phyloP scores from a whole-genome alignment of 2,113 vertebrate species.

The Dolichallabes microphthalmus region DNA sequence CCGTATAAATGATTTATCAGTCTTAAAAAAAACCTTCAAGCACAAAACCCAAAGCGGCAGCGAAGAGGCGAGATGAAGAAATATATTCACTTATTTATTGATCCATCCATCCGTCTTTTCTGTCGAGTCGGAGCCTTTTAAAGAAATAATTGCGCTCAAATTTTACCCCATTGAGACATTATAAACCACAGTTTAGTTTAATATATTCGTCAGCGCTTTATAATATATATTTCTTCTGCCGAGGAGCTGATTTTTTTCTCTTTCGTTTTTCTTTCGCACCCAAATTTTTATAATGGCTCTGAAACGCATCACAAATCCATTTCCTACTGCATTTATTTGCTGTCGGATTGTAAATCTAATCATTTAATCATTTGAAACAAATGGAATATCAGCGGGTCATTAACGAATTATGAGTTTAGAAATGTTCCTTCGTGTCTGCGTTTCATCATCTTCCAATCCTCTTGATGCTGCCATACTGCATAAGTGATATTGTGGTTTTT shows the following conservation, averaged over 20 bases:
- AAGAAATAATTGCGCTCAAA: conserved; percentile 38
- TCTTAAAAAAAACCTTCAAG: neutral
- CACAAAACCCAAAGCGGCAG: conserved; percentile 11
- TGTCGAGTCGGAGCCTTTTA: conserved; percentile 20
- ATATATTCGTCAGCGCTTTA: conserved; percentile 25
- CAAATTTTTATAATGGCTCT: conserved; percentile 27
- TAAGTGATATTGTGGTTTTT: conserved; percentile 15
- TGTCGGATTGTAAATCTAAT: conserved; percentile 34
- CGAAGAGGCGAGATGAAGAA: neutral
- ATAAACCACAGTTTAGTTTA: conserved; percentile 25
- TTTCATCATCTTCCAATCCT: neutral
- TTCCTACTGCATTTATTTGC: conserved; percentile 28
- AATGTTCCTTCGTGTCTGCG: conserved; percentile 29
- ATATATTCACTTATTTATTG: conserved; percentile 26
- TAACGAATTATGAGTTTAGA: conserved; percentile 38
- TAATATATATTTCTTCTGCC: neutral
- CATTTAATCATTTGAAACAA: conserved; percentile 43
- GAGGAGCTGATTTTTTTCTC: neutral
- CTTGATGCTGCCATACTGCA: neutral
- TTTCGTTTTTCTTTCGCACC: neutral
- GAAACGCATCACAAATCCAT: conserved; percentile 28
- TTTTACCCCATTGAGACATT: conserved; percentile 22
- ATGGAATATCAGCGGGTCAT: conserved; percentile 42
- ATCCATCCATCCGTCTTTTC: conserved; percentile 14
- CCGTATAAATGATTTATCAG: conserved; percentile 32